phyloP scores from a whole-genome alignment of 2,888 invertebrate species.

The Melinopterus prodromus region DNA sequence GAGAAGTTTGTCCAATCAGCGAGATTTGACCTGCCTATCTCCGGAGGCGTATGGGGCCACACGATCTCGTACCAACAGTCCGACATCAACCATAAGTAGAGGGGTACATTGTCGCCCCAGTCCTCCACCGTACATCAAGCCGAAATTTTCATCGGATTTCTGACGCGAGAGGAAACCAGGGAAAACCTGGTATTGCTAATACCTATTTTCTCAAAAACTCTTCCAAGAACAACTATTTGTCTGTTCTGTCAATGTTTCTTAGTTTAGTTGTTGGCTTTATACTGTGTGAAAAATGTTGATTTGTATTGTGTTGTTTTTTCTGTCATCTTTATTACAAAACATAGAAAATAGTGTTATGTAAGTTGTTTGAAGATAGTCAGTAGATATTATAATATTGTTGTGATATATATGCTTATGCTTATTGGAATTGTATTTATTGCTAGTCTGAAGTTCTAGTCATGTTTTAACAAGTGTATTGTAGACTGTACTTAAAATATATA shows the following conservation, averaged over 20 bases:
- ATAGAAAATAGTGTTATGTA: no score
- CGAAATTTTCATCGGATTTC: constrained; percentile 65
- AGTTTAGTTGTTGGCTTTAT: constrained; percentile 5
- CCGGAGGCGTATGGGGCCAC: constrained; percentile 52
- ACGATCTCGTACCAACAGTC: constrained; percentile 55
- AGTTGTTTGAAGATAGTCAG: no score
- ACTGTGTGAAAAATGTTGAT: neutral
- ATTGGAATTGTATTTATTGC: neutral
- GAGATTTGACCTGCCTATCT: constrained; percentile 51
- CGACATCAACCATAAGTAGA: constrained; percentile 55
- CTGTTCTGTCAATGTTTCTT: neutral
- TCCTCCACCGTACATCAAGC: constrained; percentile 67
- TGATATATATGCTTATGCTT: no score
- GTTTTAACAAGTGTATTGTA: constrained; percentile 6
- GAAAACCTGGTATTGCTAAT: constrained; percentile 65
- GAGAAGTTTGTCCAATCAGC: constrained; percentile 64
- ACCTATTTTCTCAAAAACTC: neutral
- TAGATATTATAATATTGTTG: no score
- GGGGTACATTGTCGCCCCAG: constrained; percentile 64
- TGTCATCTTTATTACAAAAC: neutral
- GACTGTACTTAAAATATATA: neutral
- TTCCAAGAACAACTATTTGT: neutral
- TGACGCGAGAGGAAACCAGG: constrained; percentile 64
- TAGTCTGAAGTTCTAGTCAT: constrained; percentile 23
- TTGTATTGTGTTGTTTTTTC: neutral